phyloP scores from a whole-genome alignment of 2,888 invertebrate species.

The Brachyopa scutellaris region DNA sequence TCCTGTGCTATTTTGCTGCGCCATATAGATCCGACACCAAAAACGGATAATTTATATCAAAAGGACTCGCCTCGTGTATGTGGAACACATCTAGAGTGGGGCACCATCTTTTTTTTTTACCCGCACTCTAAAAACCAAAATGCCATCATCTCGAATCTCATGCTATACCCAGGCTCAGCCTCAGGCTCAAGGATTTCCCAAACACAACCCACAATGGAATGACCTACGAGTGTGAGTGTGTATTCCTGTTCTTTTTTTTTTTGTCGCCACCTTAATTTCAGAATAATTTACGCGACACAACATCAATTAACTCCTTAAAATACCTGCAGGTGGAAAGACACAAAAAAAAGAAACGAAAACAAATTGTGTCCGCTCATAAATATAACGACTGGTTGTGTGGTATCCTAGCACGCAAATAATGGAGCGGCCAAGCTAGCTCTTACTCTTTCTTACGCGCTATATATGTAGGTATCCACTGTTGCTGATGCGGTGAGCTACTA shows the following conservation, averaged over 20 bases:
- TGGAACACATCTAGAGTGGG: conserved; percentile 26
- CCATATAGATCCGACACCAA: conserved; percentile 50
- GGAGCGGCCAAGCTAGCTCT: conserved; percentile 20
- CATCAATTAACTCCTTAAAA: conserved; percentile 81
- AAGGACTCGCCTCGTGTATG: conserved; percentile 33
- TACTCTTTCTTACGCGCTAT: background rate
- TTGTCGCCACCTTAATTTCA: conserved; percentile 79
- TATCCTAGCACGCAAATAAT: conserved; percentile 63
- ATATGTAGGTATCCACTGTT: too few relatives aligned
- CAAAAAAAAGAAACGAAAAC: conserved; percentile 18
- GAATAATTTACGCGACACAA: conserved; percentile 81
- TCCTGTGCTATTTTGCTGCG: conserved; percentile 45
- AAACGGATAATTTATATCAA: conserved; percentile 71
- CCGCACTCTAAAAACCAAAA: conserved; percentile 44
- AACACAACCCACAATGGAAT: conserved; percentile 54
- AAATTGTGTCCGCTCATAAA: conserved; percentile 56
- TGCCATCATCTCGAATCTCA: conserved; percentile 29
- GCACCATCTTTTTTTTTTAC: background rate
- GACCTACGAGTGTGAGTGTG: conserved; percentile 25
- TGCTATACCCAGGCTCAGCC: too few relatives aligned
- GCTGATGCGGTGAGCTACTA: conserved; percentile 68
- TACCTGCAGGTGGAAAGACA: conserved; percentile 79
- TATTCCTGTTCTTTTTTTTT: conserved; percentile 48
- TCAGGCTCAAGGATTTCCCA: conserved; percentile 58
- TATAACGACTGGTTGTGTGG: conserved; percentile 55